Percentiles rank a stretch among this genome's conserved stretches.
Conservation (phyloP, 2,797 vertebrate genomes). For the Bovichtus diacanthus region DNA sequence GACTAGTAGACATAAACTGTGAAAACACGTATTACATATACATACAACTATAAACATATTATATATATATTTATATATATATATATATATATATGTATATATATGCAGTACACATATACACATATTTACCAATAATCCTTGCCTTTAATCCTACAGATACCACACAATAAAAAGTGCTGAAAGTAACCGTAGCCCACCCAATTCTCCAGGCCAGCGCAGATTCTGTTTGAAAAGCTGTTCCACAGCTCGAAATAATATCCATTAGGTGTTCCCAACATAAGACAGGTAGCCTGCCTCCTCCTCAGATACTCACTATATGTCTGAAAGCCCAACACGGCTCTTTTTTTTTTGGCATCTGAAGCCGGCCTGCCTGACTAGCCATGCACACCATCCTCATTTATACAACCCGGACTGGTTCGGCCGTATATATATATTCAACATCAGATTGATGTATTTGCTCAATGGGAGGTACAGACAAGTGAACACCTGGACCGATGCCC, state of each 20-base stretch:
- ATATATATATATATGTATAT: not conserved
- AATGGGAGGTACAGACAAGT: constrained; percentile 57
- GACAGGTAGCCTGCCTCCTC: constrained; percentile 16
- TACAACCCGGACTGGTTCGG: constrained; percentile 41
- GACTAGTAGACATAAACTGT: too few relatives aligned
- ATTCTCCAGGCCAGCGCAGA: constrained; percentile 24
- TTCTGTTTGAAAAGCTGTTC: constrained; percentile 35
- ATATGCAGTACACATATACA: not conserved
- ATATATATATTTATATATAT: not conserved
- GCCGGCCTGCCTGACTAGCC: constrained; percentile 47
- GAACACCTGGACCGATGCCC: constrained; percentile 66
- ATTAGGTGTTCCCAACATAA: constrained; percentile 5
- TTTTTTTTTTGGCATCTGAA: constrained; percentile 52
- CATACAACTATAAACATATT: too few relatives aligned
- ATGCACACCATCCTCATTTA: constrained; percentile 66
- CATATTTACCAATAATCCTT: not conserved
- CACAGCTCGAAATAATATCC: constrained; percentile 34
- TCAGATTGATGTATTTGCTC: constrained; percentile 62
- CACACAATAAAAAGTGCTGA: constrained; percentile 36
- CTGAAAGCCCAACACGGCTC: constrained; percentile 55
- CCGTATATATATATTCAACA: constrained; percentile 34
- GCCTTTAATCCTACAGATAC: constrained; percentile 27
- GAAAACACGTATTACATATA: too few relatives aligned
- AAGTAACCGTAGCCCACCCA: constrained; percentile 28
- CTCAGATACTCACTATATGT: constrained; percentile 35